phyloP scores from a whole-genome alignment of 2,797 vertebrate species.

The Tapirus indicus region DNA sequence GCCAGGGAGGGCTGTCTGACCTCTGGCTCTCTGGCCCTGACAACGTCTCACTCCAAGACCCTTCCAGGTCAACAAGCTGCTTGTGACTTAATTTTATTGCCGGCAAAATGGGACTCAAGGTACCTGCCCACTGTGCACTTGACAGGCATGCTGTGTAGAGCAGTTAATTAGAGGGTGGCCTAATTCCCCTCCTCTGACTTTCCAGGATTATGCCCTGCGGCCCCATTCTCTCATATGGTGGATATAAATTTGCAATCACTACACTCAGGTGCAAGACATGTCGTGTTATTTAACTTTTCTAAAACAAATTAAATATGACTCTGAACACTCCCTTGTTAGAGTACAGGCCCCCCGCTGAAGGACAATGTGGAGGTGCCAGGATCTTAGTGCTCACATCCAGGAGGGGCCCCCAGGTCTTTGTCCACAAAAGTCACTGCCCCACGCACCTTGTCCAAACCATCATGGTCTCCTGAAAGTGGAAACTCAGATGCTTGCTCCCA shows the following conservation, averaged over 20 bases:
- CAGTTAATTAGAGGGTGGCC: not conserved
- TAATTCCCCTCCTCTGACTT: not conserved
- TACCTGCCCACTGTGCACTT: not conserved
- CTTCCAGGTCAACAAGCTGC: not conserved
- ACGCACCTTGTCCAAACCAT: not conserved
- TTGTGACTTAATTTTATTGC: slow-evolving; percentile 3
- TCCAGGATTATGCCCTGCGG: not conserved
- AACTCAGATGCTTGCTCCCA: not conserved
- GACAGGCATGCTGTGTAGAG: not conserved
- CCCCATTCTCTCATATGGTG: not conserved
- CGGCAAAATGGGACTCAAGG: not conserved
- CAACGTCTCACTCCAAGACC: not conserved
- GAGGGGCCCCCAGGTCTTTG: not conserved
- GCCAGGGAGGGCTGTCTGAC: not conserved
- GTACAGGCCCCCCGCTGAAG: not conserved
- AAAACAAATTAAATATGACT: not conserved
- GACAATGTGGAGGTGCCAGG: not conserved
- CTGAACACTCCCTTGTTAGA: not conserved
- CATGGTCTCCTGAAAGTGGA: not conserved
- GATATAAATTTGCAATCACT: not conserved
- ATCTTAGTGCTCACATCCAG: too few relatives aligned
- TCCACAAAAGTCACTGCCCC: not conserved
- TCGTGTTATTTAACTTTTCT: not conserved
- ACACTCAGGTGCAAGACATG: not conserved
- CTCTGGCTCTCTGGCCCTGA: not conserved